These are phyloP conservation scores for Pygoscelis antarcticus DNA, from an alignment of 2,113 vertebrate species.

Conservation along the genomic window DNA sequence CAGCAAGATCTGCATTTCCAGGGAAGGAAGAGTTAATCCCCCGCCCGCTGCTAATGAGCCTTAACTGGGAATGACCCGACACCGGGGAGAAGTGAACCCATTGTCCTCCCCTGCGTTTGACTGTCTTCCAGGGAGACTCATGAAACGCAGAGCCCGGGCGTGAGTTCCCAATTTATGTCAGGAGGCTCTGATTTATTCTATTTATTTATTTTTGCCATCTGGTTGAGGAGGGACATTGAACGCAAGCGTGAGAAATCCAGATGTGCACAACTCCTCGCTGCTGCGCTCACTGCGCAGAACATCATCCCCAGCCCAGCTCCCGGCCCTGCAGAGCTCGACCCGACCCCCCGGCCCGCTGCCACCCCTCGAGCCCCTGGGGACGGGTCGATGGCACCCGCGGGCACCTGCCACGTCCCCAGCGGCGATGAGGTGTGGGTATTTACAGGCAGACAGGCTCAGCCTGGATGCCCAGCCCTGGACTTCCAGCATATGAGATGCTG, in stretches of 20 bases:
- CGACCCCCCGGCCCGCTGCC: not conserved
- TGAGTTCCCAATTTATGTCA: slow-evolving; percentile 65
- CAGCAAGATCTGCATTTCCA: accelerated
- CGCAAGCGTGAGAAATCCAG: slow-evolving; percentile 69
- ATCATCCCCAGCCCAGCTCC: not conserved
- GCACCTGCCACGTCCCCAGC: not conserved
- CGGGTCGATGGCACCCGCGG: accelerated
- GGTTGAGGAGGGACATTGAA: slow-evolving; percentile 36
- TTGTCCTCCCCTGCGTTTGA: slow-evolving; percentile 57
- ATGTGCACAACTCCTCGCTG: slow-evolving; percentile 38
- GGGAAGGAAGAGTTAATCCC: slow-evolving; percentile 54
- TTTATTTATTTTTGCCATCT: slow-evolving; percentile 74
- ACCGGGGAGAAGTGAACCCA: slow-evolving; percentile 63
- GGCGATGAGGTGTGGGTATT: accelerated
- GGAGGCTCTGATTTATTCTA: slow-evolving; percentile 65
- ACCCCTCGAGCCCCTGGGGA: accelerated
- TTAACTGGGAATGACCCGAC: slow-evolving; percentile 67
- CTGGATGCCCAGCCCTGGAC: not conserved
- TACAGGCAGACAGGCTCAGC: accelerated
- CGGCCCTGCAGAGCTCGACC: not conserved
- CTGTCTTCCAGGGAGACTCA: slow-evolving; percentile 61
- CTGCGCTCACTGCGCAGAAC: not conserved
- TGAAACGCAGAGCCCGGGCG: slow-evolving; percentile 47
- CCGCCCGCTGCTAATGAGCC: slow-evolving; percentile 29
- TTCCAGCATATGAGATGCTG: accelerated